These are phyloP conservation scores for Rattus rattus DNA, from an alignment of 2,113 vertebrate genomes.

Conservation along the genomic window DNA sequence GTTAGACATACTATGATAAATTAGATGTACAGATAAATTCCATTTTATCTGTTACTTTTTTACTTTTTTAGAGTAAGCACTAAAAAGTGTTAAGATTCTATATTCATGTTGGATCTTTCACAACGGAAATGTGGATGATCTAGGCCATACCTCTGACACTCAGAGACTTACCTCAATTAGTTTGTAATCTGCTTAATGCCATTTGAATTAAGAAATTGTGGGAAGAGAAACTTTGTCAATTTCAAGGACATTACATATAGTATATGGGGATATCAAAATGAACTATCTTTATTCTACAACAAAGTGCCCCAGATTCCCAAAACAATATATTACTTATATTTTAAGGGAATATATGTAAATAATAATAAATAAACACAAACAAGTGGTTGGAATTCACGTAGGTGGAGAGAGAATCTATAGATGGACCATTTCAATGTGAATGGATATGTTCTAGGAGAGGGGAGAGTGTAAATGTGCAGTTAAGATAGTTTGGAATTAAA, in stretches of 20 bases:
- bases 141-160: not conserved
- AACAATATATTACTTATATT: not conserved
- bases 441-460: not conserved
- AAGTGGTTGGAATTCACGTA: not conserved
- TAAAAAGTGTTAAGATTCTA: slow-evolving; percentile 1
- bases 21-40: not conserved
- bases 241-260: not conserved
- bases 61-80: not conserved
- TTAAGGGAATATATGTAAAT: not conserved
- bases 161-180: not conserved
- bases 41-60: not conserved
- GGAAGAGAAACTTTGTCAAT: not conserved
- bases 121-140: not conserved
- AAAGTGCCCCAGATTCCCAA: not conserved
- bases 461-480: not conserved
- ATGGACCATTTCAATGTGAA: not conserved
- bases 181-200: not conserved
- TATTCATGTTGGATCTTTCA: not conserved
- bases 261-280: not conserved
- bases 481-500: not conserved
- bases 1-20: not conserved
- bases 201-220: not conserved
- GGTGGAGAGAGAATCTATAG: not conserved
- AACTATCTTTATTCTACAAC: not conserved
- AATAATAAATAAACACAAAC: not conserved